Percentiles rank a stretch among this genome's conserved stretches.
Evolutionary conservation across 2,888 invertebrate genomes (phyloP).

Genomic region (Platerodrilus igneus): DNA sequence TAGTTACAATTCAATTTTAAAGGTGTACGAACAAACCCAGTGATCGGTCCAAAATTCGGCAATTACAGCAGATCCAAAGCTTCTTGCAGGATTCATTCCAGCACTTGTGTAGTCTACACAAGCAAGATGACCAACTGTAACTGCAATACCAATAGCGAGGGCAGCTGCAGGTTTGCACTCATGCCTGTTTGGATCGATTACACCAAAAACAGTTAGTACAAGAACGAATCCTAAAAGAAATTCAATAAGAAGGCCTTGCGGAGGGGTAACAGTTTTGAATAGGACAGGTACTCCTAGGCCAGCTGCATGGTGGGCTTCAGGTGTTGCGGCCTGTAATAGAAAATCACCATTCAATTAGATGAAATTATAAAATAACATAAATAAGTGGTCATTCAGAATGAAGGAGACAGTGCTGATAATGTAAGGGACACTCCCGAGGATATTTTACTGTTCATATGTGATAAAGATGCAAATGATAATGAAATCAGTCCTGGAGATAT

Average conservation of each 20-base stretch:
- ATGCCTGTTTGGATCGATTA: conserved; percentile 72
- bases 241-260: conserved; percentile 86
- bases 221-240: conserved; percentile 87
- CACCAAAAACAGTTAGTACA: conserved; percentile 84
- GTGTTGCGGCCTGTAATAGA: conserved; percentile 63
- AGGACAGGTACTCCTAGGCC: conserved; percentile 68
- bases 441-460: too few relatives aligned
- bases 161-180: conserved; percentile 80
- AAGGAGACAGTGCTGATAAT: neutral
- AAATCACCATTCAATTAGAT: too few relatives aligned
- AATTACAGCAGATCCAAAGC: conserved; percentile 81
- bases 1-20: neutral
- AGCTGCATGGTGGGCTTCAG: conserved; percentile 56
- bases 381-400: neutral
- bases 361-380: too few relatives aligned
- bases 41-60: conserved; percentile 70
- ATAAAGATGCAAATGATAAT: too few relatives aligned
- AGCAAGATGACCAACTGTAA: conserved; percentile 78
- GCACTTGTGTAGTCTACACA: conserved; percentile 82
- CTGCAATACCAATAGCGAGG: conserved; percentile 82
- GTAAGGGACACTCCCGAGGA: too few relatives aligned
- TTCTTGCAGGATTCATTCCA: conserved; percentile 90
- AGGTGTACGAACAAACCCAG: conserved; percentile 60
- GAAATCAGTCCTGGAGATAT: too few relatives aligned
- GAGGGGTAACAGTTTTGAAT: conserved; percentile 53